Evolutionary conservation across 2,113 vertebrate species (phyloP).

Genomic region (Datnioides undecimradiatus): DNA sequence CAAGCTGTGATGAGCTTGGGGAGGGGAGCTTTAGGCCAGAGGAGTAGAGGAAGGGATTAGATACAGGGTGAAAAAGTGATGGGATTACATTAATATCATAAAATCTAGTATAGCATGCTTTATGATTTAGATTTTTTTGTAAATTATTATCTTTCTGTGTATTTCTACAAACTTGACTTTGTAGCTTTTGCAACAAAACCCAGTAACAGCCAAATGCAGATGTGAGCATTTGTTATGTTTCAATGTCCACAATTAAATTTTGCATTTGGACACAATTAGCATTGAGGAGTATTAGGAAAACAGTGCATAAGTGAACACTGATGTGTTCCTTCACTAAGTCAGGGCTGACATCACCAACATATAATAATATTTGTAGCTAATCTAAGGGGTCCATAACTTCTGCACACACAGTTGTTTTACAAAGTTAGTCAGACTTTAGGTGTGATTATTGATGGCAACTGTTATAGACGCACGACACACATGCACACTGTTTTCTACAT

Average conservation of each 20-base stretch:
- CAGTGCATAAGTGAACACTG: no score
- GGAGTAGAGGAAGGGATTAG: conserved; percentile 45
- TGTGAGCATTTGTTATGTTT: no score
- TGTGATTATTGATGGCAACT: neutral
- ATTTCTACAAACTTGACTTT: neutral
- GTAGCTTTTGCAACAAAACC: neutral
- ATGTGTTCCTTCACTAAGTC: no score
- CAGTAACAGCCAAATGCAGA: no score
- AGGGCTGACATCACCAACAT: no score
- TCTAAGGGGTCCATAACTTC: neutral
- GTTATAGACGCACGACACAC: neutral
- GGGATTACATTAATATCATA: conserved; percentile 37
- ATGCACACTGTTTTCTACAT: neutral
- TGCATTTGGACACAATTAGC: no score
- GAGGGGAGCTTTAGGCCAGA: conserved; percentile 44
- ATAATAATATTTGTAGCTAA: neutral
- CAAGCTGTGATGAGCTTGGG: conserved; percentile 76
- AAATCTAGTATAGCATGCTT: neutral
- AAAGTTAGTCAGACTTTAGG: neutral
- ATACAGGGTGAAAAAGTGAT: conserved; percentile 36
- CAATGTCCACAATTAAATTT: no score
- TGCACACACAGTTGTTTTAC: neutral
- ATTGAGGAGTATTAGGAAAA: no score
- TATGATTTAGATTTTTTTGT: neutral
- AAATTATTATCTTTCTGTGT: neutral